Evolutionary conservation across 23 tunicate species (phyloP), one percentile per base, ranked within the genome.

Genomic region (Phallusia fumigata): DNA sequence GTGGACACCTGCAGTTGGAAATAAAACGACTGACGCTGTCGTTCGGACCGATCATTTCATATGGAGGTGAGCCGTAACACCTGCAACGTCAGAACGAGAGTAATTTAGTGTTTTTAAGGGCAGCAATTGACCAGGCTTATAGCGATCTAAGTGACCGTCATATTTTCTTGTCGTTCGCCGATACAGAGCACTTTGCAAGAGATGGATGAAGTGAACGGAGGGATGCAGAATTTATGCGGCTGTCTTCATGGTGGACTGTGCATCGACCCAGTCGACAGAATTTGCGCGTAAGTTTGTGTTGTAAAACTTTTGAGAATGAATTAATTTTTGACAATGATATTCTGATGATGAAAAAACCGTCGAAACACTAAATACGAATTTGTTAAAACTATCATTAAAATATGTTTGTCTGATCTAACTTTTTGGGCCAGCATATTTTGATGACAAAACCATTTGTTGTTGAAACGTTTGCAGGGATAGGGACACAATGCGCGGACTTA

Each of bases 221-320:
- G 26, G 26, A 58, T 58, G 69, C 15, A 22, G 3, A 58, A 58
- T 16, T 58, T 58, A 24, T 58, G 69, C 69, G 69, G 69, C 8
- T 58, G 69, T 58, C 69, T 58, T 6, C 69, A 58, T 13, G 69
- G 69, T 3, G 69, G 69, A 24, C 69, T 21, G 3, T 58, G 69
- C 13, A 58, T 58, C 1, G 69, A 58, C 13, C 69, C 69, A 1
- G 69, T 58, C 5, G 69, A 58, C 28, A 11, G 69, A 11, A 58
- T 58, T 58, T 58, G 69, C 69, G 69, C 69, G 69, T 58, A 58
- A 58, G 69, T 58, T 6, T n/a, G n/a, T n/a, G n/a, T n/a, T n/a
- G n/a, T n/a, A n/a, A n/a, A n/a, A n/a, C n/a, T n/a, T n/a, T n/a
- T n/a, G n/a, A n/a, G n/a, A n/a, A n/a, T n/a, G n/a, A n/a, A n/a